A percentile compares a stretch with the other conserved stretches of the same genome.
Evolutionary conservation across 2,113 vertebrate species (phyloP).

Genomic region (Poeciliopsis prolifica): DNA sequence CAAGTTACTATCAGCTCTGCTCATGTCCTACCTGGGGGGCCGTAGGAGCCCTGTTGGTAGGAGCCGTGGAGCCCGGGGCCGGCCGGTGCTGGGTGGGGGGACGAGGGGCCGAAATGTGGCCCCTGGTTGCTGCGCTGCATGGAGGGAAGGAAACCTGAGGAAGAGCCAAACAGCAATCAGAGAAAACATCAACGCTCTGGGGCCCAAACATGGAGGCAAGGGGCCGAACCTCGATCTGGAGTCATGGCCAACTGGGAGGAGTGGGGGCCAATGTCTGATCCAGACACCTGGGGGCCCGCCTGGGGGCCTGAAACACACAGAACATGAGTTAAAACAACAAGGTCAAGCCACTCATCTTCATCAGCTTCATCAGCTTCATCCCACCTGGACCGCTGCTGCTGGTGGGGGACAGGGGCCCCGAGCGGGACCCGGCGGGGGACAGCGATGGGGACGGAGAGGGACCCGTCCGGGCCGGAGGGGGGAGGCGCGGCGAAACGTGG

Average conservation of each 20-base stretch:
- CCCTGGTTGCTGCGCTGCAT: conserved; percentile 87
- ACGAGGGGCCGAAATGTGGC: conserved; percentile 89
- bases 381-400: conserved; percentile 89
- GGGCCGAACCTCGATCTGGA: conserved; percentile 88
- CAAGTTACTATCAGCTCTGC: no score
- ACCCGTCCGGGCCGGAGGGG: conserved; percentile 84
- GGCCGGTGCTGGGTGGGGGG: conserved; percentile 86
- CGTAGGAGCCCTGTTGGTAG: conserved; percentile 88
- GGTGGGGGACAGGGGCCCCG: conserved; percentile 90
- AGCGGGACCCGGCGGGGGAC: conserved; percentile 87
- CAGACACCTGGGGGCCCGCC: conserved; percentile 88
- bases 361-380: not conserved
- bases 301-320: conserved; percentile 82
- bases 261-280: conserved; percentile 88
- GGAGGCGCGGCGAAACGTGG: conserved; percentile 90
- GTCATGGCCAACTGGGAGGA: conserved; percentile 92
- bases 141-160: conserved; percentile 85
- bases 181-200: no score
- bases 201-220: not conserved
- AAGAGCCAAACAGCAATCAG: not conserved
- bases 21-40: conserved; percentile 85
- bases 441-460: conserved; percentile 87
- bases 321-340: not conserved
- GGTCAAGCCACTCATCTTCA: no score
- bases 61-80: conserved; percentile 85